Evolutionary conservation across 2,888 invertebrate species (phyloP).

Genomic region (Neocrepidodera transversa): DNA sequence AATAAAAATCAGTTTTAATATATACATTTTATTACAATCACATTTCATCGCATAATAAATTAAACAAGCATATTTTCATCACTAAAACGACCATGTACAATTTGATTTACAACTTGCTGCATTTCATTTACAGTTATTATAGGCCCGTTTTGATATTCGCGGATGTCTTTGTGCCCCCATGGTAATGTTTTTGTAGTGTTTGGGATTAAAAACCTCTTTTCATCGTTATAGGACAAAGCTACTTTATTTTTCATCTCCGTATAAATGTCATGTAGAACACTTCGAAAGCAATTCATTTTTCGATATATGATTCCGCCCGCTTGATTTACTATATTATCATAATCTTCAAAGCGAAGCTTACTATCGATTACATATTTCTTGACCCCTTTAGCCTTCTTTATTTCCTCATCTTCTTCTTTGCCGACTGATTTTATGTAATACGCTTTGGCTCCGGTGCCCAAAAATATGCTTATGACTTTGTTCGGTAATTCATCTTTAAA

Average conservation of each 20-base stretch:
- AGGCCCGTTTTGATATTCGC: too few relatives aligned
- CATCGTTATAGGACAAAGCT: conserved; percentile 11
- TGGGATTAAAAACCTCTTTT: conserved; percentile 7
- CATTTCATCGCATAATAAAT: too few relatives aligned
- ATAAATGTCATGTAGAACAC: too few relatives aligned
- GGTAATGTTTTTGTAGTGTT: neutral
- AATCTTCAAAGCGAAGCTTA: conserved; percentile 1
- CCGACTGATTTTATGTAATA: conserved; percentile 30
- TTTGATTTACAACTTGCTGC: too few relatives aligned
- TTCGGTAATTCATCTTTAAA: too few relatives aligned
- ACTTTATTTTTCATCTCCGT: conserved; percentile 6
- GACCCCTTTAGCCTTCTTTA: conserved; percentile 20
- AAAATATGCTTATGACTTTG: too few relatives aligned
- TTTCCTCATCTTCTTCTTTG: neutral
- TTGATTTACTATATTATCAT: neutral
- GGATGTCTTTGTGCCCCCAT: too few relatives aligned
- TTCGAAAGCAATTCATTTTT: conserved; percentile 6
- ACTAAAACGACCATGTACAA: too few relatives aligned
- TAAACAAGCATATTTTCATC: too few relatives aligned
- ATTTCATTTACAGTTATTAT: too few relatives aligned
- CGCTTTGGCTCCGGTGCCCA: neutral
- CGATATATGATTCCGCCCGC: neutral
- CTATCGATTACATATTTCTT: conserved; percentile 3
- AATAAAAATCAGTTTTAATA: too few relatives aligned
- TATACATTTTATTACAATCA: too few relatives aligned